Conservation (phyloP, 2,888 invertebrate genomes). For the Dusona sp. region DNA sequence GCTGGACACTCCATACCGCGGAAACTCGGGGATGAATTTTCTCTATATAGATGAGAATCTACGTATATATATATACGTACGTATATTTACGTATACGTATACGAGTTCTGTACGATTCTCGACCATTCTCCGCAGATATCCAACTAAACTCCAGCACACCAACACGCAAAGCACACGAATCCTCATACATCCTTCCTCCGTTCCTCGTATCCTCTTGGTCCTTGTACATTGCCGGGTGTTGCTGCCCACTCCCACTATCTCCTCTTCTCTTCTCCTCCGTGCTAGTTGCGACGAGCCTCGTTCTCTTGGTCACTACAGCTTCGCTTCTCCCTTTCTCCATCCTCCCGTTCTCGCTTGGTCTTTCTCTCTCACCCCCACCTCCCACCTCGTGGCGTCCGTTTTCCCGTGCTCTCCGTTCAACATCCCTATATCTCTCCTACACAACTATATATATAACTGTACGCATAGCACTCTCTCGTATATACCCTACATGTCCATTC, state of each 20-base stretch:
- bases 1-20: conserved; percentile 79
- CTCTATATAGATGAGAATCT: conserved; percentile 74
- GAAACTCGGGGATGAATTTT: conserved; percentile 82
- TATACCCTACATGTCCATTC: conserved; percentile 67
- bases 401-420: conserved; percentile 41
- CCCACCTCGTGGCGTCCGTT: conserved; percentile 43
- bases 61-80: conserved; percentile 17
- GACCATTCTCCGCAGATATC: conserved; percentile 65
- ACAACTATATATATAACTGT: not conserved
- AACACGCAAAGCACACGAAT: conserved; percentile 29
- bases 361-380: conserved; percentile 68
- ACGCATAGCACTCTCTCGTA: conserved; percentile 32
- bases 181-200: conserved; percentile 53
- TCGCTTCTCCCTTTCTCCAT: conserved; percentile 62
- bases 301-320: conserved; percentile 59
- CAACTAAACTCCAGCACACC: conserved; percentile 41
- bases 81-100: conserved; percentile 10
- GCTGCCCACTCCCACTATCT: conserved; percentile 53
- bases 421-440: conserved; percentile 37
- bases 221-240: conserved; percentile 54
- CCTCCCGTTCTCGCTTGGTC: conserved; percentile 63
- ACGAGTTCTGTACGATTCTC: conserved; percentile 73
- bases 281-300: conserved; percentile 54
- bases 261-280: conserved; percentile 49
- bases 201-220: conserved; percentile 54